Base-by-base conservation (phyloP, 2,888 invertebrate species). In the Julus scandinavius region DNA sequence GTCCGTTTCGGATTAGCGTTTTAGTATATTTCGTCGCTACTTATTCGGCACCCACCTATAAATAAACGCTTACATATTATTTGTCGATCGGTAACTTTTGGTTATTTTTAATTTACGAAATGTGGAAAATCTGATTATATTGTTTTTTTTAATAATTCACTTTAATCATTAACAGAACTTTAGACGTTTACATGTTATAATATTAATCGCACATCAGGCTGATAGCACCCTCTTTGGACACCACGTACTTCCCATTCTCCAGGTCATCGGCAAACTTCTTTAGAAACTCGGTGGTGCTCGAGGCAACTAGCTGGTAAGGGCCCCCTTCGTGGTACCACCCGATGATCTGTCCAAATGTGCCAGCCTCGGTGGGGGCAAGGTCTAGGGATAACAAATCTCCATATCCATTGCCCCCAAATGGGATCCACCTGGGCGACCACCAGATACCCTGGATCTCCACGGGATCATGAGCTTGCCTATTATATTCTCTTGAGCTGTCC, bases 401-500 rank as follows among this genome's bases (percentile, higher is more conserved):
- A 11, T 15, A 11, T 5, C 41, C 41, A 41, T 85, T 20, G 9
- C 15, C 9, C 15, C 45, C 85, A 41, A 85, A 85, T 7, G 85
- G 49, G 11, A 85, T 85, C 85, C 85, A 40, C 20, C 49, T 85
- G 17, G 85, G 85, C 15, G 17, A 40, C 85, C 85, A 85, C 41
- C 85, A 85, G 1, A 5, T 41, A 29, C 20, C 3, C 20, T 85
- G 17, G 49, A 85, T 45, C 49, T 85, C 49, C 85, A 45, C 6
- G n/a, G 63, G 20, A 5, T 63, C 63, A 9, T 3, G 3, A 5
- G 0, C 6, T 5, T 63, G 20, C 63, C 40, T n/a, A 41, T 85
- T 41, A 15, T 85, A 9, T 38, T 40, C 20, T 5, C 20, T 41
- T 7, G 1, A n/a, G 11, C 13, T 7, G 5, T 13, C 41, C 6